phyloP scores from a whole-genome alignment of 2,888 invertebrate species.

The Synanthedon vespiformis region DNA sequence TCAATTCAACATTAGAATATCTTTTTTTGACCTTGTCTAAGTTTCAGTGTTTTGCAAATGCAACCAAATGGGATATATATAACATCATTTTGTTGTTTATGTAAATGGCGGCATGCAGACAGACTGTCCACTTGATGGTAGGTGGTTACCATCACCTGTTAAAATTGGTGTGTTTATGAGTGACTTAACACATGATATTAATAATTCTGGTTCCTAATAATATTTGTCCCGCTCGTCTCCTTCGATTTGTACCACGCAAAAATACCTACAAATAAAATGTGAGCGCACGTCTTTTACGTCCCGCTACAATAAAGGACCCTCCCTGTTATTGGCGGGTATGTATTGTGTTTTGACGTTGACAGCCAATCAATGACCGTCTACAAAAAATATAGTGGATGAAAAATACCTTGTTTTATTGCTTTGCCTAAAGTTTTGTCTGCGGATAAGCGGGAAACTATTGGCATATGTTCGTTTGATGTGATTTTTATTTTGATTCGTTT shows the following conservation, averaged over 20 bases:
- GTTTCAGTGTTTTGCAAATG: no score
- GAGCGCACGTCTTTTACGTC: constrained; percentile 21
- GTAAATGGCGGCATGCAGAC: no score
- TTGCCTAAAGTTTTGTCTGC: constrained; percentile 1
- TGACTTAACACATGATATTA: no score
- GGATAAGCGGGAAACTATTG: background rate
- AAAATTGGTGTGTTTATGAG: no score
- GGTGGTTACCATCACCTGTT: no score
- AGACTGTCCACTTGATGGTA: no score
- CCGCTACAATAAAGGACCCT: constrained; percentile 21
- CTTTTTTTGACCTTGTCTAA: no score
- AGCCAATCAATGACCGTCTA: constrained; percentile 30
- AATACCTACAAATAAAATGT: constrained; percentile 11
- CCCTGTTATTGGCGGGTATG: constrained; percentile 23
- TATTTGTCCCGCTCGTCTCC: background rate
- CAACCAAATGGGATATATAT: no score
- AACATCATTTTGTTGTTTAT: no score
- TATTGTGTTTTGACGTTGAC: constrained; percentile 26
- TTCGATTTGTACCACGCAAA: constrained; percentile 1
- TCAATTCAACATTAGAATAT: no score
- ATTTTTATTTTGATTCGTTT: background rate
- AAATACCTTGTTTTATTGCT: constrained; percentile 13
- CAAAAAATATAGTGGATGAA: constrained; percentile 19
- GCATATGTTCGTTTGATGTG: background rate
- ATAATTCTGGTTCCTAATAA: no score